Evolutionary conservation across 2,888 invertebrate genomes (phyloP), one percentile per base, ranked within the genome.

Genomic region (Andrena bucephala): DNA sequence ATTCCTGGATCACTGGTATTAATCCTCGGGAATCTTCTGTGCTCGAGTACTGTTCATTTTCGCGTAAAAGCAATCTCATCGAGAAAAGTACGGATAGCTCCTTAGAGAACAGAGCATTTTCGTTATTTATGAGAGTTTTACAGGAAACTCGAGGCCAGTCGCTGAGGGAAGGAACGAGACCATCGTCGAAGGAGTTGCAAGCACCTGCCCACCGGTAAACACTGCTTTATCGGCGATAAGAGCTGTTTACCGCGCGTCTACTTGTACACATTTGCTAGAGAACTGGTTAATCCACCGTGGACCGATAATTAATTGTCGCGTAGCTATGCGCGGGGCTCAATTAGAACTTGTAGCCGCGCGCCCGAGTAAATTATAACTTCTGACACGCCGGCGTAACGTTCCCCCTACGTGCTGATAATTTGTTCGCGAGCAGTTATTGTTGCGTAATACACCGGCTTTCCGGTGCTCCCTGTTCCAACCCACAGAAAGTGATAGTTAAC

Each of bases 321-420:
- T n/a, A 65, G 62, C 59, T 80, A 76, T 80, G 33, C 72, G 16
- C 50, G 31, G 2, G 7, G 59, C 65, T 80, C 75, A 76, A 83
- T 83, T 80, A 76, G 68, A 72, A 68, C 50, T 80, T 60, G 72
- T 69, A 52, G 48, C 24, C 62, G 48, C 33, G 36, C 63, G 48
- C 59, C 57, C 67, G 33, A 70, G 63, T 77, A 77, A 77, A 77
- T 73, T 77, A 74, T 57, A 83, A 81, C 81, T 81, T 77, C 71
- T 68, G 63, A 66, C 81, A 68, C 57, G 33, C 33, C 50, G 42
- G 16, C 65, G 76, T 69, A 62, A 68, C 83, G 60, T 75, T 72
- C 50, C 29, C 57, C 50, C 60, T 57, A 31, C 60, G 36, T 62
- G 65, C 77, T 83, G 29, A 66, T 66, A 73, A 68, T 83, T 77